Evolutionary conservation across 1,140 invertebrate genomes (phyloP).

Genomic region (Trichonephila clavipes): DNA sequence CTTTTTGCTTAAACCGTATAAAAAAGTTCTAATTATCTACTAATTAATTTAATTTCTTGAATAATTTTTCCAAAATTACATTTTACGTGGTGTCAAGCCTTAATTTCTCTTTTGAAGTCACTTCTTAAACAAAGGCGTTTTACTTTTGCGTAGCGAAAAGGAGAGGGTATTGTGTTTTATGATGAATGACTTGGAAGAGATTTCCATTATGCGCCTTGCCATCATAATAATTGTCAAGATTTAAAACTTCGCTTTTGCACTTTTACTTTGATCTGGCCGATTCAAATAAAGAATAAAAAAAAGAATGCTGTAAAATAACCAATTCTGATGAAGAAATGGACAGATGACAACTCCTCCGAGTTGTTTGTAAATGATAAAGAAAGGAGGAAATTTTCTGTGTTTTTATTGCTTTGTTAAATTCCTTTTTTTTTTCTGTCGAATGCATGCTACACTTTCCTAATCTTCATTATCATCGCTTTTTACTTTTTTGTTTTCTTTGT

Average conservation of each 20-base stretch:
- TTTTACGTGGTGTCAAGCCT: too few relatives aligned
- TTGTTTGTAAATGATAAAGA: slow-evolving; percentile 13
- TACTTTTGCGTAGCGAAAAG: not conserved
- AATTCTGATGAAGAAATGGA: not conserved
- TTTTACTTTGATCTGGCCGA: slow-evolving; percentile 25
- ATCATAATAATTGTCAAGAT: not conserved
- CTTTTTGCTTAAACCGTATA: too few relatives aligned
- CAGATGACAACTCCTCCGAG: slow-evolving; percentile 4
- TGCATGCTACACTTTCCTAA: not conserved
- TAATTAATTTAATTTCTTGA: too few relatives aligned
- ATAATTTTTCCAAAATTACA: too few relatives aligned
- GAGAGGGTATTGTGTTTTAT: slow-evolving; percentile 15
- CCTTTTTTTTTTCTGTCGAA: not conserved
- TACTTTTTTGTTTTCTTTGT: not conserved
- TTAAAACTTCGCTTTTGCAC: not conserved
- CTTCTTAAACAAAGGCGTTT: not conserved
- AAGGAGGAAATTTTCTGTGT: not conserved
- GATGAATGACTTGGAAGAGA: slow-evolving; percentile 2
- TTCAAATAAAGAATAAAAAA: slow-evolving; percentile 28
- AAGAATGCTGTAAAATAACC: not conserved
- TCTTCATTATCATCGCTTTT: slow-evolving; percentile 25
- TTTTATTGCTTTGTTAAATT: slow-evolving; percentile 28
- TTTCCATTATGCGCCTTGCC: not conserved
- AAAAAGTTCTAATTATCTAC: too few relatives aligned
- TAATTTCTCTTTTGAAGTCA: not conserved